phyloP scores from a whole-genome alignment of 23 tunicate species.

The Botrylloides violaceus region DNA sequence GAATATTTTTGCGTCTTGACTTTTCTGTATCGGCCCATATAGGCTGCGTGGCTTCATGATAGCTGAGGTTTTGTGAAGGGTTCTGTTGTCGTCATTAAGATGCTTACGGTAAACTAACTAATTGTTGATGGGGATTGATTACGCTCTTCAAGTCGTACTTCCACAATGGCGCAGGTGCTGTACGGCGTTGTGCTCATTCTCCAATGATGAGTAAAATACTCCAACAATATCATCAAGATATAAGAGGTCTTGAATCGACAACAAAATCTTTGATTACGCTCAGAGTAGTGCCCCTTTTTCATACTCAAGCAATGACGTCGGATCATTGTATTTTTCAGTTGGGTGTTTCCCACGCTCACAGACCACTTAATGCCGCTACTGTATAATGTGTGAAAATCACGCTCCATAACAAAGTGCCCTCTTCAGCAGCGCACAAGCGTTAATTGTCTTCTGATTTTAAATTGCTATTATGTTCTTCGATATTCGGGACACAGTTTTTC shows the following conservation, averaged over 20 bases:
- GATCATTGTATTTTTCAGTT: neutral
- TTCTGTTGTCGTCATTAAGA: too few relatives aligned
- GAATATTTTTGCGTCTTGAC: too few relatives aligned
- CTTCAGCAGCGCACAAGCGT: constrained; percentile 20
- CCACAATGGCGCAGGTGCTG: too few relatives aligned
- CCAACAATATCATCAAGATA: neutral
- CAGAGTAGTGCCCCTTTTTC: neutral
- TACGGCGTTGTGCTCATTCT: neutral
- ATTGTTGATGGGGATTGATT: too few relatives aligned
- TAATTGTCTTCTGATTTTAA: neutral
- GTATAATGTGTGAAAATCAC: constrained; percentile 28
- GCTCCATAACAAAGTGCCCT: constrained; percentile 19
- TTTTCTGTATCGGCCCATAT: too few relatives aligned
- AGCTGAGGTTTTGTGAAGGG: too few relatives aligned
- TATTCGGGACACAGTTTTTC: too few relatives aligned
- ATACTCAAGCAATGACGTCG: neutral
- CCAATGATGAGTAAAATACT: neutral
- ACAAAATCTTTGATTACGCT: neutral
- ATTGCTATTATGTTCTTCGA: too few relatives aligned
- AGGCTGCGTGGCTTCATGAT: too few relatives aligned
- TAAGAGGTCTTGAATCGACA: neutral
- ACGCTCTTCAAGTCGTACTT: too few relatives aligned
- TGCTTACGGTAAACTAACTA: too few relatives aligned
- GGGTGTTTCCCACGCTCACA: constrained; percentile 17
- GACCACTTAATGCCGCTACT: constrained; percentile 5